Percentiles rank a stretch among this genome's conserved stretches.
Evolutionary conservation across 2,888 invertebrate genomes (phyloP).

Genomic region (Apamea crenata): DNA sequence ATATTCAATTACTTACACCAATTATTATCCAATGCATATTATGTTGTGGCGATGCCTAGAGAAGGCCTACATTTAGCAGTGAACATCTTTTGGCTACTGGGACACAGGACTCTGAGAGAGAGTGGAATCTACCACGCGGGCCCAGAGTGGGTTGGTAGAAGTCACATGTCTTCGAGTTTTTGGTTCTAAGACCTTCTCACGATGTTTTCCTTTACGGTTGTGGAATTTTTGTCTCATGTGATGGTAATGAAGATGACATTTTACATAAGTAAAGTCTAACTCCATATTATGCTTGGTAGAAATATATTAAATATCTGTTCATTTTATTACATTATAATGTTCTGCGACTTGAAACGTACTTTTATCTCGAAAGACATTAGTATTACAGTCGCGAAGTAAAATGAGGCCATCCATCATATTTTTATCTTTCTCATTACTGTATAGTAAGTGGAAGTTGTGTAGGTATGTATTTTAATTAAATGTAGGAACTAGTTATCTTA

Average conservation of each 20-base stretch:
- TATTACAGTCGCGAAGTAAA: constrained; percentile 37
- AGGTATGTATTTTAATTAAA: constrained; percentile 41
- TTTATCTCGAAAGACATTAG: constrained; percentile 64
- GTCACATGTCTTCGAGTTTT: no score
- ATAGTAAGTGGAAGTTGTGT: constrained; percentile 12
- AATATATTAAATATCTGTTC: constrained; percentile 2
- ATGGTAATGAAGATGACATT: not conserved
- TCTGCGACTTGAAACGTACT: constrained; percentile 39
- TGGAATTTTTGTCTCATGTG: not conserved
- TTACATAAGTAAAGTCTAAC: not conserved
- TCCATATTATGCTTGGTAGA: not conserved
- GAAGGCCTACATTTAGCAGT: no score
- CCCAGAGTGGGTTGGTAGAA: no score
- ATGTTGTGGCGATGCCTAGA: no score
- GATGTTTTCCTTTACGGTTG: no score
- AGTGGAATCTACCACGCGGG: no score
- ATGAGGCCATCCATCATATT: constrained; percentile 59
- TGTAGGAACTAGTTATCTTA: not conserved
- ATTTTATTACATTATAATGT: constrained; percentile 30
- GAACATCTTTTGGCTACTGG: no score
- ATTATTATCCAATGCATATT: no score
- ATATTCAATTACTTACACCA: not conserved
- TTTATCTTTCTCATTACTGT: constrained; percentile 59
- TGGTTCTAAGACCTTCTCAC: no score
- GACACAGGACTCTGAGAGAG: no score